phyloP scores from a whole-genome alignment of 2,888 invertebrate species.

The Dendrolimus pini region DNA sequence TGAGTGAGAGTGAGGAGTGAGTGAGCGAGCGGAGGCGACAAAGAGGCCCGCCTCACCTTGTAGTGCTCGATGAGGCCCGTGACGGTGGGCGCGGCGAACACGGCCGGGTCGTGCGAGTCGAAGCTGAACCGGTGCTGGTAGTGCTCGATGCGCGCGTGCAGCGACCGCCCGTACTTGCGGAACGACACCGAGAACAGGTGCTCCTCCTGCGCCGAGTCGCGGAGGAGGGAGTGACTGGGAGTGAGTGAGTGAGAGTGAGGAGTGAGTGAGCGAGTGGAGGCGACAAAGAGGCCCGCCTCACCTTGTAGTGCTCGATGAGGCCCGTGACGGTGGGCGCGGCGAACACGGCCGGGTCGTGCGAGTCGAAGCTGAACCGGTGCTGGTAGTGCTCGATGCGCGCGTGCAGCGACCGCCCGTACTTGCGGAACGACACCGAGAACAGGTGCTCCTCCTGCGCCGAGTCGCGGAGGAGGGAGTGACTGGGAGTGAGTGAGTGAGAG shows the following conservation, averaged over 20 bases:
- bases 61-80: constrained; percentile 79
- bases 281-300: constrained; percentile 8
- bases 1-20: no score
- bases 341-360: constrained; percentile 98
- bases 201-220: constrained; percentile 98
- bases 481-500: constrained; percentile 16
- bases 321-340: constrained; percentile 90
- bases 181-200: constrained; percentile 98
- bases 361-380: constrained; percentile 96
- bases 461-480: constrained; percentile 96
- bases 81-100: constrained; percentile 94
- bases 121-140: constrained; percentile 96
- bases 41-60: constrained; percentile 41
- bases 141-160: constrained; percentile 98
- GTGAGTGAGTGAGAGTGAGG: no score
- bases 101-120: constrained; percentile 98
- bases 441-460: constrained; percentile 98
- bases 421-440: constrained; percentile 97
- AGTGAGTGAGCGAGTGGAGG: no score
- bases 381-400: constrained; percentile 97
- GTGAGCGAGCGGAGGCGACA: no score
- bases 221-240: constrained; percentile 90
- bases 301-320: constrained; percentile 79
- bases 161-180: constrained; percentile 94
- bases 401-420: constrained; percentile 96